Evolutionary conservation across 1,140 invertebrate genomes (phyloP), one percentile per base, ranked within the genome.

Genomic region (Tribolium castaneum): DNA sequence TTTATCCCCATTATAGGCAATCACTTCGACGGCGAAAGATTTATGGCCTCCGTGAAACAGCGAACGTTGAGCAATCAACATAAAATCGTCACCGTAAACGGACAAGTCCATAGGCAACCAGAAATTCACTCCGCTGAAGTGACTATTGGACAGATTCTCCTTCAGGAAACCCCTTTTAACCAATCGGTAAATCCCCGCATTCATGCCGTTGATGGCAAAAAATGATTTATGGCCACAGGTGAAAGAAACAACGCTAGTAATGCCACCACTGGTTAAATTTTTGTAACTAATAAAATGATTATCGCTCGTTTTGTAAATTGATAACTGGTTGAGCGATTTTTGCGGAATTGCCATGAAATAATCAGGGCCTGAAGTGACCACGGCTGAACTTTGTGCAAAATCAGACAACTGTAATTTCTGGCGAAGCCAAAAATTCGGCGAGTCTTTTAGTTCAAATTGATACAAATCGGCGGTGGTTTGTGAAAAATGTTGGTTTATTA

Each of bases 61-160:
- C 2, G 81, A 81, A 75, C 89, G 87, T 83, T 90, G 88, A 39
- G 88, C 87, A n/a, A 90, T 78, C 14, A 90, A 76, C 56, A 89
- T 78, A 1, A 88, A 81, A 82, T 90, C 88, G 81, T 90, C 88
- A 19, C 87, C 83, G 71, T 88, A 88, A 2, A 85, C 88, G 56
- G 84, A 84, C 9, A 88, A 80, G 0, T 86, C 85, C n/a, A 90
- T 82, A 0, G 87, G 84, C 34, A 89, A 54, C 78, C 87, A 89
- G 74, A 80, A 83, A 39, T 81, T 59, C 6, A 85, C 78, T 6
- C 77, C 78, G 3, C 82, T 74, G 10, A 84, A 75, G 79, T 85
- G 75, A 10, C 74, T 80, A 62, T 84, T 77, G 0, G 75, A 51
- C 10, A 86, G 66, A 10, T 76, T 56, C n/a, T 83, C 54, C 70